These are phyloP conservation scores for Papilio xuthus DNA, from an alignment of 1,140 invertebrate genomes.

Conservation along the genomic window DNA sequence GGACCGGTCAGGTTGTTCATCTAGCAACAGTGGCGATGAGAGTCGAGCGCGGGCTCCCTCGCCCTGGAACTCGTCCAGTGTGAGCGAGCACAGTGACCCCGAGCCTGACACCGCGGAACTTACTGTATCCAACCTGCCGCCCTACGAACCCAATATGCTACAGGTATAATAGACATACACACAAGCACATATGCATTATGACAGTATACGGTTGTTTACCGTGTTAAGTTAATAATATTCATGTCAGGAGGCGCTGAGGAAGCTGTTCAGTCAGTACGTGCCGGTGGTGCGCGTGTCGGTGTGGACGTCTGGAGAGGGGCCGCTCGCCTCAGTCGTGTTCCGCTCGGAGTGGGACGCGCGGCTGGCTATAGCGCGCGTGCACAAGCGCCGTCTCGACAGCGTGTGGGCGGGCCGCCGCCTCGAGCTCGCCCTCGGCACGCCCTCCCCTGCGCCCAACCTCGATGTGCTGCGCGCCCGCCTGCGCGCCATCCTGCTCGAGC, in stretches of 20 bases:
- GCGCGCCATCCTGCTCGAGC: conserved; percentile 82
- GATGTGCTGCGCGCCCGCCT: conserved; percentile 81
- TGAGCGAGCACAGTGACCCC: conserved; percentile 72
- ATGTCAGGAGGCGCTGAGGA: conserved; percentile 66
- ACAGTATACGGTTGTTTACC: neutral
- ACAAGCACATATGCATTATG: neutral
- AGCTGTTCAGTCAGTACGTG: conserved; percentile 70
- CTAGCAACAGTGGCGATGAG: conserved; percentile 68
- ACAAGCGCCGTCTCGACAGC: conserved; percentile 86
- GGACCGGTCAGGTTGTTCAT: conserved; percentile 71
- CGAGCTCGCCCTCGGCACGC: conserved; percentile 87
- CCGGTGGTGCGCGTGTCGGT: conserved; percentile 65
- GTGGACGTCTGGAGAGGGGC: conserved; percentile 69
- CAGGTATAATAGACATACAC: conserved; percentile 50
- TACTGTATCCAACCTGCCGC: conserved; percentile 76
- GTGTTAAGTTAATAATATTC: neutral
- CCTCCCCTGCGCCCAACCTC: conserved; percentile 85
- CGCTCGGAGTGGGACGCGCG: conserved; percentile 83
- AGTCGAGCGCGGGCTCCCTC: conserved; percentile 61
- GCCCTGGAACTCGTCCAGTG: conserved; percentile 73
- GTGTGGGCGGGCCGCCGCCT: conserved; percentile 88
- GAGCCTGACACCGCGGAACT: conserved; percentile 65
- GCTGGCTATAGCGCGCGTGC: conserved; percentile 90
- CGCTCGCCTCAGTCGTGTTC: conserved; percentile 68
- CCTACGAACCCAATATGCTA: conserved; percentile 63